Conservation (phyloP, 2,888 invertebrate species). For the Suillia variegata region DNA sequence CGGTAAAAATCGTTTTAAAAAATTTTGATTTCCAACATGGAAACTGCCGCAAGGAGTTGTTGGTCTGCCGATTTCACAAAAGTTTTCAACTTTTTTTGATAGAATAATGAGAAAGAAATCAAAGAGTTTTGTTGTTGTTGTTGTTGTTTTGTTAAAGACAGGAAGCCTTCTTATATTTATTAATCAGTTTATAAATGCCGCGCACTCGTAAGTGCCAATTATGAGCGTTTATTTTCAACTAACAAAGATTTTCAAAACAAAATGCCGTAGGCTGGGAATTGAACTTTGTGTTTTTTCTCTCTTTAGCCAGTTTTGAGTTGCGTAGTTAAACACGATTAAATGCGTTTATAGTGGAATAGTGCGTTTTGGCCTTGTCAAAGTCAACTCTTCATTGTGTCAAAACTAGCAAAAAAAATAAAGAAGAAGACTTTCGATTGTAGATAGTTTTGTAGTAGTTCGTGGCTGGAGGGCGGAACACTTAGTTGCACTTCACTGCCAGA, state of each 20-base stretch:
- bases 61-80: not conserved
- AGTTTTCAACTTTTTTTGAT: not conserved
- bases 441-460: no score
- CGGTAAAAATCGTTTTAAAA: constrained; percentile 1
- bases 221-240: constrained; percentile 18
- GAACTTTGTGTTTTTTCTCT: no score
- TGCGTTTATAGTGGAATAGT: no score
- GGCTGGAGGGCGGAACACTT: no score
- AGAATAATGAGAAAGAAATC: not conserved
- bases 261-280: not conserved
- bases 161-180: constrained; percentile 47
- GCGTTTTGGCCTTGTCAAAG: no score
- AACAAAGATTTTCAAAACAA: constrained; percentile 8
- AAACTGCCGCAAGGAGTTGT: constrained; percentile 15
- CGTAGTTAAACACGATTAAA: no score
- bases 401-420: no score
- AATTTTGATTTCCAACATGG: not conserved
- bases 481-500: no score
- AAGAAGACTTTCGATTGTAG: no score
- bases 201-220: constrained; percentile 16
- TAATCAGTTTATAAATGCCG: constrained; percentile 45
- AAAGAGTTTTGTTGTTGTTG: not conserved
- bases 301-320: no score
- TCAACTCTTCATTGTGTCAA: no score
- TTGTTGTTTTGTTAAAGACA: constrained; percentile 48